Base-by-base conservation (phyloP, 2,888 invertebrate genomes). In the Meteorus colon region DNA sequence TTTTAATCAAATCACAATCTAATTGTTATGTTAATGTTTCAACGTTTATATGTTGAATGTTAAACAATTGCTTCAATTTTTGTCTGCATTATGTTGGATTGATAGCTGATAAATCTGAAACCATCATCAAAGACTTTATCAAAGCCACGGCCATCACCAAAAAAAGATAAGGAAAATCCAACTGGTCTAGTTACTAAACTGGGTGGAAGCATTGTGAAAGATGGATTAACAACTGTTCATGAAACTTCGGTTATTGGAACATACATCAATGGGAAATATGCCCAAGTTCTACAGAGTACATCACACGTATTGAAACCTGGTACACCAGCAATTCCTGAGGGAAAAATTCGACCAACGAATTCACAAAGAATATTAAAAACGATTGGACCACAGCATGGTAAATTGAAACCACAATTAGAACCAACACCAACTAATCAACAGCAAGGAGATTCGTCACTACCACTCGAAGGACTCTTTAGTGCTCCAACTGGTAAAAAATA, bases 221-320 rank as follows among this genome's bases (percentile, higher is more conserved):
- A 96, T 84, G 96, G 96, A 1, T 90, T 94, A 2, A 96, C 96
- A 5, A 96, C 96, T 0, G 93, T 96, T 6, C 95, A 96, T 86
- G 96, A 96, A 90, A 96, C 96, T 0, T 95, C 95, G 87, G 96
- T 97, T n/a, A 95, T 96, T 83, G 95, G 97, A 34, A 96, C 97
- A 4, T 95, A 94, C 86, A 95, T 96, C 84, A 94, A 95, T 68
- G 96, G 96, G 55, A 96, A 96, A 90, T 96, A 97, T 88, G 96
- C 96, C 3, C 96, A 97, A 90, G 94, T 92, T 81, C 90, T 96
- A 41, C 96, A 96, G 85, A 96, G 96, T 84, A 95, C 95, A 59
- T 95, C 96, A 0, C 94, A 94, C 85, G 90, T 95, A 55, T 89
- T 93, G 76, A 83, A 85, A 12, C 77, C 81, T 0, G 74, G 71